phyloP scores from a whole-genome alignment of 1,140 invertebrate genomes.

The Drosophila ercepeae region DNA sequence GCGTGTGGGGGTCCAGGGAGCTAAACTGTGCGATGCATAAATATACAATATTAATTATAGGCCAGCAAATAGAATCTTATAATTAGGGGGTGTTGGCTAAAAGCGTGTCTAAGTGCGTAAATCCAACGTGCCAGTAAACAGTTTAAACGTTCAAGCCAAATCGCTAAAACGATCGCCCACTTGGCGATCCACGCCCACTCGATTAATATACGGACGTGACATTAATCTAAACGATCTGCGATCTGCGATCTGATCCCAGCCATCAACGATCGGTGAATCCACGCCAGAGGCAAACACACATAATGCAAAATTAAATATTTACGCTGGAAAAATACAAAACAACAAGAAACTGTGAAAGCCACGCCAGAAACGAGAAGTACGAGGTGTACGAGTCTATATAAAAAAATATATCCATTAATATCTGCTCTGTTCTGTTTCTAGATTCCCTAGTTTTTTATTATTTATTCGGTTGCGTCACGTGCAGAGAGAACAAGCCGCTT shows the following conservation, averaged over 20 bases:
- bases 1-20: slow-evolving; percentile 74
- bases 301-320: slow-evolving; percentile 69
- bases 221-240: slow-evolving; percentile 50
- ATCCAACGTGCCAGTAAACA: slow-evolving; percentile 48
- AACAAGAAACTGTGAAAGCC: slow-evolving; percentile 33
- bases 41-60: neutral
- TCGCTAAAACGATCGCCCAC: slow-evolving; percentile 32
- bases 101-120: slow-evolving; percentile 35
- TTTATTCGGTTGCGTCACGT: slow-evolving; percentile 23
- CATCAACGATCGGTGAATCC: slow-evolving; percentile 47
- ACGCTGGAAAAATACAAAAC: slow-evolving; percentile 60
- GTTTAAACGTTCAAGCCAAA: slow-evolving; percentile 49
- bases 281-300: slow-evolving; percentile 47
- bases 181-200: slow-evolving; percentile 50
- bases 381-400: neutral
- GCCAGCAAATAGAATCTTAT: slow-evolving; percentile 8
- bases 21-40: slow-evolving; percentile 66
- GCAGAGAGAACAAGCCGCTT: slow-evolving; percentile 5
- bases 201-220: slow-evolving; percentile 47
- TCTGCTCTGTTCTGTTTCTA: slow-evolving; percentile 6
- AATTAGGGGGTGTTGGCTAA: slow-evolving; percentile 40
- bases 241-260: slow-evolving; percentile 15
- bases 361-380: slow-evolving; percentile 34
- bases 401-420: slow-evolving; percentile 44
- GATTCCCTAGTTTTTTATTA: neutral